Evolutionary conservation across 2,113 vertebrate genomes (phyloP).

Genomic region (Coptodon rendalli): DNA sequence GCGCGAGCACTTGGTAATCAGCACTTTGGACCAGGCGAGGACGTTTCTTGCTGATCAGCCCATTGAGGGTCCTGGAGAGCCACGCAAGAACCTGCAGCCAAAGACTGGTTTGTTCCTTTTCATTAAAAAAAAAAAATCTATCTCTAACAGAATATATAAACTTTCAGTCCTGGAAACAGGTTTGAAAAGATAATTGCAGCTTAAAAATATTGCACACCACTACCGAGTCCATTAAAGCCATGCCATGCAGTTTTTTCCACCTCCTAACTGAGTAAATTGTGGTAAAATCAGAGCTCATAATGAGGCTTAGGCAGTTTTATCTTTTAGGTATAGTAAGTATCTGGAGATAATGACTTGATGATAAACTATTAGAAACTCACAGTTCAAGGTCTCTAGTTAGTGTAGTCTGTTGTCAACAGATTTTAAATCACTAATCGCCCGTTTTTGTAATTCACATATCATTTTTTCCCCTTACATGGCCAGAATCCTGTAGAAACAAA

Average conservation of each 20-base stretch:
- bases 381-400: neutral
- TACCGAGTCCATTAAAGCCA: neutral
- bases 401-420: neutral
- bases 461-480: neutral
- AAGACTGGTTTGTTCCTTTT: conserved; percentile 74
- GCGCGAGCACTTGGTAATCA: conserved; percentile 82
- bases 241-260: neutral
- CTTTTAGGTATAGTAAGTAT: neutral
- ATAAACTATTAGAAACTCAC: neutral
- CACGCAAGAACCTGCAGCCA: conserved; percentile 81
- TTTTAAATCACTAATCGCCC: neutral
- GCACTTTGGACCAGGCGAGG: conserved; percentile 88
- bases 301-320: neutral
- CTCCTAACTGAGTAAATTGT: neutral
- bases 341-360: neutral
- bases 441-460: neutral
- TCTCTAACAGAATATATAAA: neutral
- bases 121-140: neutral
- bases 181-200: neutral
- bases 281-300: neutral
- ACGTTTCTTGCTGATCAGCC: conserved; percentile 93
- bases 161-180: neutral
- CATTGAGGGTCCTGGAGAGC: conserved; percentile 93
- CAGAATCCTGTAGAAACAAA: neutral
- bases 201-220: neutral